Evolutionary conservation across 2,888 invertebrate species (phyloP).

Genomic region (Amorpha juglandis): DNA sequence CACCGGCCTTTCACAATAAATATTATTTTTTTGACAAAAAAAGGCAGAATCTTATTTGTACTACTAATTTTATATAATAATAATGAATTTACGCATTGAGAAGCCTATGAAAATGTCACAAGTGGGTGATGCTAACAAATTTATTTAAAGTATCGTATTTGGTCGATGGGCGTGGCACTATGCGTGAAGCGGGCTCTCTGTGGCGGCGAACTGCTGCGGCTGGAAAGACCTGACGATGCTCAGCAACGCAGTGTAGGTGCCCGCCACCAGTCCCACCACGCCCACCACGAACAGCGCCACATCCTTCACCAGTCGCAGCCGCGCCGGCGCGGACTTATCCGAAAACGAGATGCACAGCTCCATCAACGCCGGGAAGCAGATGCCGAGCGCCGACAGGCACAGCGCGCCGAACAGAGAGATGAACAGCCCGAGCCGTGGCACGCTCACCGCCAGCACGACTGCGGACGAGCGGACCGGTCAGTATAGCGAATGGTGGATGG

Average conservation of each 20-base stretch:
- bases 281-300: constrained; percentile 84
- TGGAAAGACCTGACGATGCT: constrained; percentile 81
- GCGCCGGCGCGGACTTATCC: constrained; percentile 75
- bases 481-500: no score
- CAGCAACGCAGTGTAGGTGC: constrained; percentile 86
- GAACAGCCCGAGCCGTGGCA: constrained; percentile 92
- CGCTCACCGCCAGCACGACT: constrained; percentile 90
- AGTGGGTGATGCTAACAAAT: background rate
- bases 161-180: background rate
- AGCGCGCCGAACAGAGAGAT: constrained; percentile 93
- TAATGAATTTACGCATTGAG: no score
- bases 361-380: constrained; percentile 92
- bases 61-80: no score
- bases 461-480: constrained; percentile 37
- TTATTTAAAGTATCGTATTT: background rate
- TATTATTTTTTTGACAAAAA: no score
- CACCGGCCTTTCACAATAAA: no score
- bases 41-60: no score
- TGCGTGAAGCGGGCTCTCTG: constrained; percentile 15
- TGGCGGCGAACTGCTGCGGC: constrained; percentile 24
- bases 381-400: constrained; percentile 93
- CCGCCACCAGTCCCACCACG: constrained; percentile 85
- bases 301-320: constrained; percentile 73
- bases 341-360: constrained; percentile 83
- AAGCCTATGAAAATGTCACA: no score